phyloP scores from a whole-genome alignment of 2,888 invertebrate genomes.

The Spilosoma lubricipeda region DNA sequence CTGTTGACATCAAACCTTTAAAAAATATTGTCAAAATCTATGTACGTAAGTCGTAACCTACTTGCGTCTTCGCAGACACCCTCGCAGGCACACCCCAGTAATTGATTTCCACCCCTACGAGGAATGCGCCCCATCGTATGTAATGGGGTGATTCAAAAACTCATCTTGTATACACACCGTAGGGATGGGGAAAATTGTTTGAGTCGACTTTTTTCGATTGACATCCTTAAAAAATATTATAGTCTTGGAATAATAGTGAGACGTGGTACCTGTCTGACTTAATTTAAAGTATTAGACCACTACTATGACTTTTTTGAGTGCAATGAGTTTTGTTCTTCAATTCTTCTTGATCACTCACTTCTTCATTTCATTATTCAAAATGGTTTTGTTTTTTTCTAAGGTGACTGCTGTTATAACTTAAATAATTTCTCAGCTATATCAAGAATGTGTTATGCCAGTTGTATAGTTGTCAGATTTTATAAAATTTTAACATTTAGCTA shows the following conservation, averaged over 20 bases:
- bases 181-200: constrained; percentile 39
- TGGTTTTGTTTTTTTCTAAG: too few relatives aligned
- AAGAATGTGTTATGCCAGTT: too few relatives aligned
- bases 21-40: constrained; percentile 49
- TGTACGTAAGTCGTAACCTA: constrained; percentile 46
- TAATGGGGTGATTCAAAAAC: constrained; percentile 65
- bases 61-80: constrained; percentile 42
- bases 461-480: too few relatives aligned
- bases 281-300: too few relatives aligned
- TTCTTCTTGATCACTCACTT: too few relatives aligned
- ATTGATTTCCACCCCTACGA: constrained; percentile 66
- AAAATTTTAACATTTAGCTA: too few relatives aligned
- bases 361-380: too few relatives aligned
- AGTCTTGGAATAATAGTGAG: background rate
- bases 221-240: background rate
- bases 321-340: too few relatives aligned
- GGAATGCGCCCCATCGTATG: constrained; percentile 63
- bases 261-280: too few relatives aligned
- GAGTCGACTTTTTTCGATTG: constrained; percentile 38
- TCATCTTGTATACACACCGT: constrained; percentile 60
- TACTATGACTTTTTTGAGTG: too few relatives aligned
- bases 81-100: constrained; percentile 50
- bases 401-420: too few relatives aligned
- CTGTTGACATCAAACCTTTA: constrained; percentile 31
- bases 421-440: too few relatives aligned